Evolutionary conservation across 2,888 invertebrate species (phyloP).

Genomic region (Actias luna): DNA sequence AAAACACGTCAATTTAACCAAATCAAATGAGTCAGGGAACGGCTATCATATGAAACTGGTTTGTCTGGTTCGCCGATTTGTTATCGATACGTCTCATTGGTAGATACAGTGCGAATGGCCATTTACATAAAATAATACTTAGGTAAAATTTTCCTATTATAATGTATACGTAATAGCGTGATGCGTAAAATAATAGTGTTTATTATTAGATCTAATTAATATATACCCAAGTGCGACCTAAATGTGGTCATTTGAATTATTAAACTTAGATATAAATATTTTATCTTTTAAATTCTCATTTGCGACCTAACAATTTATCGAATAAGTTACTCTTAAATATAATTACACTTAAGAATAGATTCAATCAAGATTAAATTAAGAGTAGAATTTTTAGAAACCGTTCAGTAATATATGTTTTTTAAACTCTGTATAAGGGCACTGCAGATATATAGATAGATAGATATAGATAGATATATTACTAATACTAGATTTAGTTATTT

Average conservation of each 20-base stretch:
- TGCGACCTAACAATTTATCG: too few species aligned
- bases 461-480: too few species aligned
- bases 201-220: neutral
- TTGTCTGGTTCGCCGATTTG: constrained; percentile 45
- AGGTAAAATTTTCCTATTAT: neutral
- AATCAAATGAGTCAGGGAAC: constrained; percentile 45
- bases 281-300: too few species aligned
- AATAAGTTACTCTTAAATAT: too few species aligned
- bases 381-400: too few species aligned
- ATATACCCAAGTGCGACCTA: neutral
- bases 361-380: too few species aligned
- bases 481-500: too few species aligned
- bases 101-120: constrained; percentile 21
- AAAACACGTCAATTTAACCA: constrained; percentile 30
- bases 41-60: constrained; percentile 44
- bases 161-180: neutral
- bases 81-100: constrained; percentile 34
- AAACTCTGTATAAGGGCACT: too few species aligned
- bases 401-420: too few species aligned
- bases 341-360: too few species aligned
- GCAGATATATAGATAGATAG: too few species aligned
- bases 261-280: too few species aligned
- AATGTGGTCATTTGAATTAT: neutral
- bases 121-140: constrained; percentile 4
- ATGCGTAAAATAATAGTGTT: neutral